Evolutionary conservation across 2,888 invertebrate species (phyloP).

Genomic region (Ophonus ardosiacus): DNA sequence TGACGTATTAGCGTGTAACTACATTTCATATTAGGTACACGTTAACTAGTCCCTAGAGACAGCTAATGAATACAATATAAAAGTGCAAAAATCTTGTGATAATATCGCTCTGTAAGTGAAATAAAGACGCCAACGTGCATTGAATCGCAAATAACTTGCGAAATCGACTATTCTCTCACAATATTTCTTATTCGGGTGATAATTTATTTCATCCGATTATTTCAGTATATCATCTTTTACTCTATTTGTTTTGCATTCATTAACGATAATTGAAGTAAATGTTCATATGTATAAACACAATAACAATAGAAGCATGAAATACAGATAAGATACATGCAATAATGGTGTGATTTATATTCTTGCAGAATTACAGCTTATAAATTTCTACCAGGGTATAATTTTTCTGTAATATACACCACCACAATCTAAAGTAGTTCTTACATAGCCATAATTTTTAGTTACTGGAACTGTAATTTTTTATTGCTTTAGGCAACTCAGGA

Average conservation of each 20-base stretch:
- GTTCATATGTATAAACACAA: constrained; percentile 4
- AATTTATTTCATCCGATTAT: constrained; percentile 30
- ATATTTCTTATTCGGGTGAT: not conserved
- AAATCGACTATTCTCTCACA: constrained; percentile 21
- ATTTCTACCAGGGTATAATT: not conserved
- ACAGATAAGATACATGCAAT: constrained; percentile 7
- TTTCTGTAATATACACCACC: not conserved
- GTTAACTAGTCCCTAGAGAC: no score
- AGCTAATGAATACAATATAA: constrained; percentile 4
- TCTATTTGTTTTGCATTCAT: constrained; percentile 15
- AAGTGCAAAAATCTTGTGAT: constrained; percentile 53
- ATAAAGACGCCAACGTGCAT: constrained; percentile 55
- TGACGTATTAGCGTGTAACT: no score
- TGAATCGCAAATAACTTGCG: constrained; percentile 41
- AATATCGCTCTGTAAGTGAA: constrained; percentile 57
- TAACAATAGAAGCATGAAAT: not conserved
- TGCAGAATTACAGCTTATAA: constrained; percentile 7
- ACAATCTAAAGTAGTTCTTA: not conserved
- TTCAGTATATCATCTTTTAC: constrained; percentile 1
- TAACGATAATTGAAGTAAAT: constrained; percentile 1
- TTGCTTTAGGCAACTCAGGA: not conserved
- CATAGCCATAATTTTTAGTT: not conserved
- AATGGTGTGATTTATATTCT: not conserved
- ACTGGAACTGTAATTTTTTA: not conserved
- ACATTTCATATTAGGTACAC: no score